Evolutionary conservation across 2,797 vertebrate species (phyloP).

Genomic region (Coregonus ussuriensis): DNA sequence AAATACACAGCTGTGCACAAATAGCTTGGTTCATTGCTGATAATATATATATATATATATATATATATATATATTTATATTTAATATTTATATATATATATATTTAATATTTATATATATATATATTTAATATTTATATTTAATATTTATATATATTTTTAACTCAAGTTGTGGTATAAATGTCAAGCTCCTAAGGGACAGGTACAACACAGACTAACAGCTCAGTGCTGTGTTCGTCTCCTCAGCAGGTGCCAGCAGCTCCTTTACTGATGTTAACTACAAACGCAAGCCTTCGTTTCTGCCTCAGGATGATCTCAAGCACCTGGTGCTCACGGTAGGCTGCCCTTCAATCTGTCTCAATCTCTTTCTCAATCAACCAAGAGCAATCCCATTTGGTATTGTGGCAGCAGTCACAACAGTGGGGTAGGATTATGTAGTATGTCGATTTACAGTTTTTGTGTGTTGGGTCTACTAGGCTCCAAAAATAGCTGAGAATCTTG

Average conservation of each 20-base stretch:
- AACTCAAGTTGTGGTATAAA: background rate
- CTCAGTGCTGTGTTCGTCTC: slow-evolving; percentile 7
- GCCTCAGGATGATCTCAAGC: slow-evolving; percentile 90
- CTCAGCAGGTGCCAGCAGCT: slow-evolving; percentile 78
- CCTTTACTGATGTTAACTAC: slow-evolving; percentile 85
- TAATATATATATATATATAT: background rate
- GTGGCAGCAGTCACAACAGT: background rate
- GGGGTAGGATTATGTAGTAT: background rate
- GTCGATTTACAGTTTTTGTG: background rate
- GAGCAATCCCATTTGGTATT: background rate
- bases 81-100: background rate
- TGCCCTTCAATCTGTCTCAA: background rate
- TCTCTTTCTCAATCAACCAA: background rate
- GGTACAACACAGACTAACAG: background rate
- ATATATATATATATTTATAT: background rate
- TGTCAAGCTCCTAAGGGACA: background rate
- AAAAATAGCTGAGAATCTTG: background rate
- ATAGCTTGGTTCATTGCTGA: background rate
- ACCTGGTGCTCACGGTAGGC: slow-evolving; percentile 88
- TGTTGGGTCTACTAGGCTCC: background rate
- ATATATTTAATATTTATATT: background rate
- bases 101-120: background rate
- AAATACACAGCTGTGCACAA: background rate
- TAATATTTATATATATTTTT: background rate
- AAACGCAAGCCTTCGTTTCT: slow-evolving; percentile 85